Base-by-base conservation (phyloP, 2,797 vertebrate genomes). In the Crocidura indochinensis region DNA sequence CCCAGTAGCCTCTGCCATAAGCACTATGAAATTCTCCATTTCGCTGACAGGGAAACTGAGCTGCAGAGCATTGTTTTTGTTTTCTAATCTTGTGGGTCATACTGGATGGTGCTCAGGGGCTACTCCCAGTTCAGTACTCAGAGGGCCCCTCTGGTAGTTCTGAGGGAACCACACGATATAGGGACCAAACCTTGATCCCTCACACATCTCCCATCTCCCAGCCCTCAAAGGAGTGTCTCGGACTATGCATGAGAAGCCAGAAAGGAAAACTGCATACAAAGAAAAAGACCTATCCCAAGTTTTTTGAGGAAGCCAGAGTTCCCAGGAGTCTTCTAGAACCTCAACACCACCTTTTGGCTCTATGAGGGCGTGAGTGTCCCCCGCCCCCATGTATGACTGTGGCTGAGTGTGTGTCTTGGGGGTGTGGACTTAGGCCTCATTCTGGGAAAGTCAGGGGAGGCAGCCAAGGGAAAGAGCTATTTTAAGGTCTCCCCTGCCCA, bases 381-480 rank as follows among this genome's bases (percentile, higher is more conserved):
- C 38, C 38, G 38, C 38, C 72, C 14, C 0, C 3, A 26, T 22
- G 2, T 84, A 46, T 71, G 71, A 46, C 47, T n/a, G 10, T 49
- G 78, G 53, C 78, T 47, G 46, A 71, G 68, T 2, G 6, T 90
- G 91, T 73, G 53, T 69, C 22, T 47, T 76, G n/a, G 51, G 73
- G 93, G 46, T 19, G 27, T 87, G 67, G 84, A 53, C 67, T 10
- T 0, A 77, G 74, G 92, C 93, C 92, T 88, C 88, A 53, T 97
- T 96, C 96, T 97, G 95, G 96, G 96, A 96, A 97, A 94, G 92
- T 84, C 83, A 88, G 88, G 86, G 84, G 93, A 94, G 7, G 53
- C 77, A 84, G 96, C 95, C 95, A 96, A 96, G 89, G 94, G 91
- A 88, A 90, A 92, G 85, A 93, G 84, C 93, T 96, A 96, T 96